Conservation (phyloP, 2,888 invertebrate species). For the Malacosoma neustria region DNA sequence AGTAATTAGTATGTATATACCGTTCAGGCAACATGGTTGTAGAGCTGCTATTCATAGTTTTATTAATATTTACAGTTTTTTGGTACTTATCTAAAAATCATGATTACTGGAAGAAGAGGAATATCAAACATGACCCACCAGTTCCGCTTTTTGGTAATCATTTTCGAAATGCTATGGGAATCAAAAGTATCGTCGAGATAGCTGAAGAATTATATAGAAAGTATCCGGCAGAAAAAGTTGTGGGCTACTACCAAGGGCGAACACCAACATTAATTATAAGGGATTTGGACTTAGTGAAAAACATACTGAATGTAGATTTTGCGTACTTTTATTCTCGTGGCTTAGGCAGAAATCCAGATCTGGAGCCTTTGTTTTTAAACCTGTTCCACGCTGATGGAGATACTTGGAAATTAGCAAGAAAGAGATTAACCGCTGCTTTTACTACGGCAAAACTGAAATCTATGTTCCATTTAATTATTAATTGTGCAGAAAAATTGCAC, state of each 20-base stretch:
- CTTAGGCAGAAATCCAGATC: slow-evolving; percentile 25
- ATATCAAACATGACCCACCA: slow-evolving; percentile 37
- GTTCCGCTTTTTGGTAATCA: slow-evolving; percentile 41
- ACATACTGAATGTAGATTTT: slow-evolving; percentile 39
- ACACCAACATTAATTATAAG: slow-evolving; percentile 40
- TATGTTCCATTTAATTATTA: slow-evolving; percentile 51
- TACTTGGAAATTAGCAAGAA: slow-evolving; percentile 43
- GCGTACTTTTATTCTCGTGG: slow-evolving; percentile 38
- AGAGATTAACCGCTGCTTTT: slow-evolving; percentile 46
- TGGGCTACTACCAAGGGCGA: slow-evolving; percentile 40
- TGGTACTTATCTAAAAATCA: slow-evolving; percentile 34
- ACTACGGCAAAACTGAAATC: slow-evolving; percentile 45
- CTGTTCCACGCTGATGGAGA: slow-evolving; percentile 47
- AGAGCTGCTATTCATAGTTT: slow-evolving; percentile 12
- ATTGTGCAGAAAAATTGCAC: slow-evolving; percentile 42
- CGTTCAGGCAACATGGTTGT: too few species aligned
- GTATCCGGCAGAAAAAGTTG: slow-evolving; percentile 42
- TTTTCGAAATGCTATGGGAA: slow-evolving; percentile 25
- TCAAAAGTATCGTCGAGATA: slow-evolving; percentile 28
- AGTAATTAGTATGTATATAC: too few species aligned
- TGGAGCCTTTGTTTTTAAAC: slow-evolving; percentile 35
- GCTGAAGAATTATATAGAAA: slow-evolving; percentile 34
- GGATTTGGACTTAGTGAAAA: slow-evolving; percentile 36
- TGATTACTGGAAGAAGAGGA: slow-evolving; percentile 39
- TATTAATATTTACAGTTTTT: slow-evolving; percentile 22